Evolutionary conservation across 1,140 invertebrate genomes (phyloP), one percentile per base, ranked within the genome.

Genomic region (Marisa cornuarietis): DNA sequence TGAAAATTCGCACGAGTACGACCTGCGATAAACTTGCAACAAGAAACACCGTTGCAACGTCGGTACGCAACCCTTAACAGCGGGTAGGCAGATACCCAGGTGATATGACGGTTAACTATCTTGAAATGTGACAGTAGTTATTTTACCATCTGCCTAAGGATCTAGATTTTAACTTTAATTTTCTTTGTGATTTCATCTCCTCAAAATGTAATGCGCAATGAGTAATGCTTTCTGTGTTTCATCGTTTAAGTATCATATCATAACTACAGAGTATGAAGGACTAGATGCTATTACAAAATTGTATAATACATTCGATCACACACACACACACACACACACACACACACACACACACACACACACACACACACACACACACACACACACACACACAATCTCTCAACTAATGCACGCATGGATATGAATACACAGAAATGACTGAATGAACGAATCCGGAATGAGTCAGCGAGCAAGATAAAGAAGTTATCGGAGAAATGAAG

Each of bases 291-390:
- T 18, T 20, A n/a, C n/a, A 63, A 1, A 63, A 63, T 20, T 63
- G 3, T 63, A 20, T n/a, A n/a, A 63, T 18, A 20, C 62, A 63
- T 20, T 0, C 2, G 62, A 63, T n/a, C 18, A 63, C 6, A 6
- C 7, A 54, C 51, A 73, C 71, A 73, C 51, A 58, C 51, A 73
- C 51, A 58, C 71, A 73, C 20, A 24, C 72, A 74, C 51, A 24
- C 72, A 74, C 51, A 24, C 51, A 54, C 49, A 24, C 72, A 74
- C 72, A 24, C 72, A 74, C 5, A 16, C 72, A 74, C 72, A 73
- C 72, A 58, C 72, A 54, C 52, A 22, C 72, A 24, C 72, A 24
- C 51, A 54, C 49, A 74, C 72, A 24, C 72, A 74, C 5, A 16
- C 72, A 74, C 72, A 73, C 72, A 58, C 72, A 54, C 52, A 22